These are phyloP conservation scores for Tolypeutes matacus DNA, from an alignment of 2,797 vertebrate genomes.

Conservation along the genomic window DNA sequence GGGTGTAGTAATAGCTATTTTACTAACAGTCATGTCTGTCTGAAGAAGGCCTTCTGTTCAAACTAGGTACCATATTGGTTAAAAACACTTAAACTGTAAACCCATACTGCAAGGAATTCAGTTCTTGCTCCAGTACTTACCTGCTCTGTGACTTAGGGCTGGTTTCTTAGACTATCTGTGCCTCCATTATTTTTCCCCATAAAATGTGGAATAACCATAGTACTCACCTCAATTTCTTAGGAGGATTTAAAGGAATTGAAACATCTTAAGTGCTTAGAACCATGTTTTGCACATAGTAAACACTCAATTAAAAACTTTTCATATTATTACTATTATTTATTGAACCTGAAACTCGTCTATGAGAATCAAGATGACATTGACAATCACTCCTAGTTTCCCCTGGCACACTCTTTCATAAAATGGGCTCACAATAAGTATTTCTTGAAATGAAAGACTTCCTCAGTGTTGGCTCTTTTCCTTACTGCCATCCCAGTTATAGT, in stretches of 20 bases:
- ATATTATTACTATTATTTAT: not conserved
- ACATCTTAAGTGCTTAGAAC: constrained; percentile 13
- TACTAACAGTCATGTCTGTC: not conserved
- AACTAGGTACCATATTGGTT: not conserved
- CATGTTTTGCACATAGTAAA: constrained; percentile 1
- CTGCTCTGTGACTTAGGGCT: not conserved
- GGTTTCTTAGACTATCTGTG: not conserved
- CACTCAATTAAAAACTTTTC: constrained; percentile 1
- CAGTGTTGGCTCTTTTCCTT: not conserved
- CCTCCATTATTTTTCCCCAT: not conserved
- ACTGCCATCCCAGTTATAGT: not conserved
- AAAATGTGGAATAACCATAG: not conserved
- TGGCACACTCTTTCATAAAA: not conserved
- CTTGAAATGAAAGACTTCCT: not conserved
- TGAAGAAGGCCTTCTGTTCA: constrained; percentile 22
- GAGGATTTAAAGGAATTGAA: not conserved
- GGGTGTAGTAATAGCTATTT: not conserved
- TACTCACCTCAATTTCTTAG: constrained; percentile 4
- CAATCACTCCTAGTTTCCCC: not conserved
- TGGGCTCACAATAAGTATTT: not conserved
- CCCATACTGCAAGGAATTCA: not conserved
- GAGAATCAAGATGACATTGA: not conserved
- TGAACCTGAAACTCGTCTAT: not conserved
- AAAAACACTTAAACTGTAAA: not conserved
- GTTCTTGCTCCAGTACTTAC: not conserved